phyloP scores from a whole-genome alignment of 1,140 invertebrate species.

The Goniozus legneri region DNA sequence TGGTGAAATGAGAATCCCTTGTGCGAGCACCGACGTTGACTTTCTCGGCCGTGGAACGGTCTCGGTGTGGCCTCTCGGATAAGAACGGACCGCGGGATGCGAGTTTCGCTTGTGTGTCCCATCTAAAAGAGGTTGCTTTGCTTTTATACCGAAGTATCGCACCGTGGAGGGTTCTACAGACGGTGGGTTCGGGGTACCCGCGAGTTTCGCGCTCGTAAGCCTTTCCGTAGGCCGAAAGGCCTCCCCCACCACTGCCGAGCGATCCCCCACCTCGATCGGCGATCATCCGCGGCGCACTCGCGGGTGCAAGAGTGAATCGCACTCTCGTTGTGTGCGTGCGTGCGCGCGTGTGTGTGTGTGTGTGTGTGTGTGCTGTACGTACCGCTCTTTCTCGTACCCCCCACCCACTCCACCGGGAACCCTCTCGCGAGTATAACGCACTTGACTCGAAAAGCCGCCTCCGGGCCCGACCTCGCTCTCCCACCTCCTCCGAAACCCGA shows the following conservation, averaged over 20 bases:
- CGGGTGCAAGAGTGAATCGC: too few species aligned
- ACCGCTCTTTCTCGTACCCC: too few species aligned
- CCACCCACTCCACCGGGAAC: too few species aligned
- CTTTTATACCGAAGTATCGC: slow-evolving; percentile 52
- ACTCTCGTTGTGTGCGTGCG: too few species aligned
- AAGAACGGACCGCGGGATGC: slow-evolving; percentile 28
- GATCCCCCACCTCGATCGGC: slow-evolving; percentile 1
- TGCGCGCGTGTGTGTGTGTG: too few species aligned
- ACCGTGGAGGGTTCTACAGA: slow-evolving; percentile 40
- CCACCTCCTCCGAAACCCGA: too few species aligned
- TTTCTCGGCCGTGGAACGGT: neutral
- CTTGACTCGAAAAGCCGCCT: too few species aligned
- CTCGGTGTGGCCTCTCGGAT: slow-evolving; percentile 21
- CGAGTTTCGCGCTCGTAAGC: neutral
- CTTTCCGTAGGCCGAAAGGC: slow-evolving; percentile 1
- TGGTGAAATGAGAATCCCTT: neutral
- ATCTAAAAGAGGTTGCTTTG: slow-evolving; percentile 54
- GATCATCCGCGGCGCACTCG: too few species aligned
- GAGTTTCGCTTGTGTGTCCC: slow-evolving; percentile 50
- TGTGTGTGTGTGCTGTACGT: too few species aligned
- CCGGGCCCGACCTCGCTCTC: too few species aligned
- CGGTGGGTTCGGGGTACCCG: slow-evolving; percentile 18
- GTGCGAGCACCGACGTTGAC: neutral
- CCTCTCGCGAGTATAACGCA: too few species aligned
- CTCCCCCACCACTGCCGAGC: slow-evolving; percentile 7